A percentile compares a stretch with the other conserved stretches of the same genome.
phyloP scores from a whole-genome alignment of 2,113 vertebrate genomes.

The Tyto alba region DNA sequence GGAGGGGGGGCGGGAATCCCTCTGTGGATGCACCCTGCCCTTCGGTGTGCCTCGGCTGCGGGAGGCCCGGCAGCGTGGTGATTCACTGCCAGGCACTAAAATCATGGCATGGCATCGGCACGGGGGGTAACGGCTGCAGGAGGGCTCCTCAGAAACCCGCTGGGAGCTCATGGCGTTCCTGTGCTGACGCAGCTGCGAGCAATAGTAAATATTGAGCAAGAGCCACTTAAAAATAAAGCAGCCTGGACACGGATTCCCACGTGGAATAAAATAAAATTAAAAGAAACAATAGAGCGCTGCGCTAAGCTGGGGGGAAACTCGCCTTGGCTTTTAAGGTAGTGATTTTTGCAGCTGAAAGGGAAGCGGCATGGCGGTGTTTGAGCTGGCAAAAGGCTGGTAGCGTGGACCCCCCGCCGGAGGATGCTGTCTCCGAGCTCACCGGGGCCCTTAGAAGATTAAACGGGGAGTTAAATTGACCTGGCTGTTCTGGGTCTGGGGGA shows the following conservation, averaged over 20 bases:
- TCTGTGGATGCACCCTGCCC: not conserved
- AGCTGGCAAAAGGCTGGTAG: not conserved
- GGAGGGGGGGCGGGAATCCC: not conserved
- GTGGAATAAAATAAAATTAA: slow-evolving; percentile 33
- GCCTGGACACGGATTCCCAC: not conserved
- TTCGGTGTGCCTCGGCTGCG: not conserved
- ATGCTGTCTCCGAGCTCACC: not conserved
- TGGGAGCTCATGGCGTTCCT: not conserved
- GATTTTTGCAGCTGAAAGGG: not conserved
- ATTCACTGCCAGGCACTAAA: not conserved
- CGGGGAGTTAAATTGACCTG: not conserved
- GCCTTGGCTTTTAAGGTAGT: not conserved
- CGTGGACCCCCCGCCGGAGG: rapidly evolving
- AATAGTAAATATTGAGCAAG: slow-evolving; percentile 51
- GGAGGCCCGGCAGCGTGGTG: not conserved
- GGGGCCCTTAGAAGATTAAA: slow-evolving; percentile 9
- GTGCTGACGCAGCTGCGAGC: not conserved
- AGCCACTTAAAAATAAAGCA: slow-evolving; percentile 31
- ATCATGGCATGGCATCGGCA: not conserved
- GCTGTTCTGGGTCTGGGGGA: not conserved
- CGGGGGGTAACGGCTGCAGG: not conserved
- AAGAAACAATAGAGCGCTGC: not conserved
- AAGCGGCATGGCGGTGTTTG: rapidly evolving
- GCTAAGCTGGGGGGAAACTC: not conserved
- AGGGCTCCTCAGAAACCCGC: not conserved